These are phyloP conservation scores for Heliothis subflexa DNA, from an alignment of 1,140 invertebrate genomes.

Conservation along the genomic window DNA sequence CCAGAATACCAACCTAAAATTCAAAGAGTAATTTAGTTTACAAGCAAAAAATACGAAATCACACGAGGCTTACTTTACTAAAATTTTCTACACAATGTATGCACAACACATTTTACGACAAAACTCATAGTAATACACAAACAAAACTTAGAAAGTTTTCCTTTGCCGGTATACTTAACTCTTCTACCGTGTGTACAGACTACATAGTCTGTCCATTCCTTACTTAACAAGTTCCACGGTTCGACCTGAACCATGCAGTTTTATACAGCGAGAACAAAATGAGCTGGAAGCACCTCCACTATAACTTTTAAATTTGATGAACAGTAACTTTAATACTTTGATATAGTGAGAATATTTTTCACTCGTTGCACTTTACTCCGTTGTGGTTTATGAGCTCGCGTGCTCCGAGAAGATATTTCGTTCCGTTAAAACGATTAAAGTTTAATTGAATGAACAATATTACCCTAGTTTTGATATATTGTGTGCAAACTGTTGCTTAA, in stretches of 20 bases:
- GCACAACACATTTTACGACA: background rate
- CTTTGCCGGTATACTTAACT: background rate
- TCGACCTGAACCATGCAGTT: constrained; percentile 59
- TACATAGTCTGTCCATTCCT: constrained; percentile 68
- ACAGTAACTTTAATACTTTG: constrained; percentile 62
- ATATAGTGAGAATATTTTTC: constrained; percentile 56
- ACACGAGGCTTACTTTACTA: no score
- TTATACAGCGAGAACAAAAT: constrained; percentile 63
- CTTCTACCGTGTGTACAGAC: background rate
- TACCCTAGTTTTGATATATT: constrained; percentile 13
- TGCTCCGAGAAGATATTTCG: constrained; percentile 1
- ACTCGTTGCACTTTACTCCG: constrained; percentile 44
- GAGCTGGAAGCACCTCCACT: constrained; percentile 59
- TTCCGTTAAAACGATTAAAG: constrained; percentile 14
- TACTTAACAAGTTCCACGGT: constrained; percentile 67
- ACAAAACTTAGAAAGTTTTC: background rate
- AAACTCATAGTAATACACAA: no score
- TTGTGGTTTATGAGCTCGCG: constrained; percentile 29
- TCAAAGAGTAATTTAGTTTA: no score
- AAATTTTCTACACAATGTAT: background rate
- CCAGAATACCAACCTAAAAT: no score
- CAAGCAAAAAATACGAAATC: background rate
- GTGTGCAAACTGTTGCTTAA: background rate
- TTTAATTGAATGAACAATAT: constrained; percentile 28
- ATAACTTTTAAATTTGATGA: constrained; percentile 74